Conservation (phyloP, 1,140 invertebrate species). For the Panulirus ornatus region DNA sequence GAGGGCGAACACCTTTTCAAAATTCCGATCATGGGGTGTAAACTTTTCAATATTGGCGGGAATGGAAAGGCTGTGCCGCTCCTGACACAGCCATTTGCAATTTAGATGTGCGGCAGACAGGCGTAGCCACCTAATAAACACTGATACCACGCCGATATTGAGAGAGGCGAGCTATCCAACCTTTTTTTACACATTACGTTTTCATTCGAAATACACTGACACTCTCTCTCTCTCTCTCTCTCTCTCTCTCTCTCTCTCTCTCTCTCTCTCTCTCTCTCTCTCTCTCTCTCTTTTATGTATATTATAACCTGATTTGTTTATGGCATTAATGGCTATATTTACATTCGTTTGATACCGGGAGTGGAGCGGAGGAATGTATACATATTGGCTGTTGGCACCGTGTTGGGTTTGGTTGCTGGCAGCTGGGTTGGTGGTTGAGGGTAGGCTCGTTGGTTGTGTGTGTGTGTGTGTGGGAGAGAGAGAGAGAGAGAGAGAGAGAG, state of each 20-base stretch:
- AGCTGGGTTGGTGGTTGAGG: not conserved
- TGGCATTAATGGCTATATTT: slow-evolving; percentile 44
- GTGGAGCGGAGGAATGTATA: not conserved
- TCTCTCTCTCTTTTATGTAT: not conserved
- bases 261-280: not conserved
- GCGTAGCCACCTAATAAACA: slow-evolving; percentile 61
- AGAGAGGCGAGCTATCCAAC: not conserved
- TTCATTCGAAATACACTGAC: not conserved
- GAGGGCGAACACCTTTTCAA: slow-evolving; percentile 58
- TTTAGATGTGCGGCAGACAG: slow-evolving; percentile 64
- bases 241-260: not conserved
- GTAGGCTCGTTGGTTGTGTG: not conserved
- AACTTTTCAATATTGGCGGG: slow-evolving; percentile 68
- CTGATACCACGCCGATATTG: slow-evolving; percentile 51
- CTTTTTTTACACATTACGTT: not conserved
- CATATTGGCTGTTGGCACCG: not conserved
- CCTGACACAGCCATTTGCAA: slow-evolving; percentile 64
- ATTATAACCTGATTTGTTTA: slow-evolving; percentile 34
- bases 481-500: slow-evolving; percentile 18
- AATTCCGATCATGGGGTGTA: slow-evolving; percentile 70
- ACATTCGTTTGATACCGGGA: slow-evolving; percentile 32
- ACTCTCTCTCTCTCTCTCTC: too few relatives aligned
- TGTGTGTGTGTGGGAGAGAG: not conserved
- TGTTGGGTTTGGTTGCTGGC: not conserved
- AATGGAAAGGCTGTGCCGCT: slow-evolving; percentile 45